Conservation (phyloP, 35 echinoderm and acorn worm species). For the Apostichopus japonicus region DNA sequence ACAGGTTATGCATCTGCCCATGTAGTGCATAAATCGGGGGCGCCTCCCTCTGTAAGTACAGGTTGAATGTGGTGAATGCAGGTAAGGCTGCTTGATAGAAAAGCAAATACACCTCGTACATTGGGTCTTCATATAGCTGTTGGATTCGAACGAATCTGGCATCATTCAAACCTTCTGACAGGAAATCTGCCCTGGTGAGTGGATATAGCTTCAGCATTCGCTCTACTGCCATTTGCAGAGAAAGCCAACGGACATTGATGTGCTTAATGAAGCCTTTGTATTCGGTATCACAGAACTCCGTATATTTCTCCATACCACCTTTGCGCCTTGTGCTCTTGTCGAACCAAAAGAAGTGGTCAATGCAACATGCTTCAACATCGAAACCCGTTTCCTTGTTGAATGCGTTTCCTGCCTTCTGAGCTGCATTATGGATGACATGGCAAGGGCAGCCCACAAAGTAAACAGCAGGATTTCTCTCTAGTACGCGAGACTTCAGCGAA, state of each 20-base stretch:
- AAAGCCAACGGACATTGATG: conserved; percentile 45
- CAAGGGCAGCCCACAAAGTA: conserved; percentile 24
- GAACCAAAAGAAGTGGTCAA: conserved; percentile 48
- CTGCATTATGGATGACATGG: conserved; percentile 52
- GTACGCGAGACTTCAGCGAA: background rate
- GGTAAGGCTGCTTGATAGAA: conserved; percentile 54
- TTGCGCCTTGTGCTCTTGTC: background rate
- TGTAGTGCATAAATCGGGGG: conserved; percentile 19
- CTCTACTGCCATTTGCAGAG: conserved; percentile 23
- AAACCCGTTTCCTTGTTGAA: conserved; percentile 29
- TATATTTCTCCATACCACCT: conserved; percentile 45
- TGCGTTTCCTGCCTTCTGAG: conserved; percentile 34
- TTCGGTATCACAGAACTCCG: conserved; percentile 40
- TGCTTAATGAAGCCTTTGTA: conserved; percentile 34
- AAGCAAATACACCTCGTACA: conserved; percentile 28
- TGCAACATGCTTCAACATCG: conserved; percentile 37
- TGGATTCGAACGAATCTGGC: background rate
- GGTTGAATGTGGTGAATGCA: conserved; percentile 53
- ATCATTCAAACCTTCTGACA: conserved; percentile 31
- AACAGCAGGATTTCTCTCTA: conserved; percentile 22
- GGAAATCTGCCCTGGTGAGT: background rate
- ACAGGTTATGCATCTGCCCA: conserved; percentile 48
- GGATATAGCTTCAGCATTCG: conserved; percentile 31
- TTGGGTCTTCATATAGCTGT: too few relatives aligned
- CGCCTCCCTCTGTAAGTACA: background rate